Conservation (phyloP, 1,140 invertebrate genomes). For the Asobara japonica region DNA sequence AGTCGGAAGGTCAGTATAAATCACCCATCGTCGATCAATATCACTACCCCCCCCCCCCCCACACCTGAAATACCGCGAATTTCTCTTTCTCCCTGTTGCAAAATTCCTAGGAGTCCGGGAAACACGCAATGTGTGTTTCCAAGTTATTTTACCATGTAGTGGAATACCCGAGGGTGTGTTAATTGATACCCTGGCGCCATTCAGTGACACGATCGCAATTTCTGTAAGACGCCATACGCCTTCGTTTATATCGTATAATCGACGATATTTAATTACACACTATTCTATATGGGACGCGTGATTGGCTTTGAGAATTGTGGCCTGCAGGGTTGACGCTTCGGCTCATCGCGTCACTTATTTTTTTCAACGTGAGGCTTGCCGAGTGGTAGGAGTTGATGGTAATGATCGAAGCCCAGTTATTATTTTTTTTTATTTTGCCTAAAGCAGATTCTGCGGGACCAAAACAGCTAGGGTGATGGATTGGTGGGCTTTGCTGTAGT, state of each 20-base stretch:
- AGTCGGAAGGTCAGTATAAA: slow-evolving; percentile 5
- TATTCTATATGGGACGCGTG: not conserved
- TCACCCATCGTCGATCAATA: not conserved
- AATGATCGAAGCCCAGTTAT: too few relatives aligned
- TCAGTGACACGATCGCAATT: slow-evolving; percentile 23
- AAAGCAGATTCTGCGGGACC: too few relatives aligned
- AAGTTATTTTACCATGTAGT: not conserved
- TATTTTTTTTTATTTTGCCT: too few relatives aligned
- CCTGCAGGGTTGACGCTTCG: not conserved
- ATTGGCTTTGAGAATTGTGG: slow-evolving; percentile 16
- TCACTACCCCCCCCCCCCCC: not conserved
- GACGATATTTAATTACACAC: slow-evolving; percentile 21
- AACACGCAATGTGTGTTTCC: slow-evolving; percentile 15
- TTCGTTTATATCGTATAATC: slow-evolving; percentile 1
- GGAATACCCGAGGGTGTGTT: slow-evolving; percentile 12
- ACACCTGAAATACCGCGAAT: not conserved
- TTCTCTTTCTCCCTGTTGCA: not conserved
- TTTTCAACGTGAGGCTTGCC: too few relatives aligned
- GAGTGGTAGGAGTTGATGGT: too few relatives aligned
- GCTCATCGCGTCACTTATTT: not conserved
- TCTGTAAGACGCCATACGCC: slow-evolving; percentile 17
- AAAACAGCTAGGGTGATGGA: too few relatives aligned
- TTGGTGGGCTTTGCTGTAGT: too few relatives aligned
- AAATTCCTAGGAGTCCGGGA: not conserved
- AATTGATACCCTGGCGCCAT: slow-evolving; percentile 28